These are phyloP conservation scores for Anolis carolinensis DNA, from an alignment of 2,113 vertebrate genomes.

Conservation along the genomic window DNA sequence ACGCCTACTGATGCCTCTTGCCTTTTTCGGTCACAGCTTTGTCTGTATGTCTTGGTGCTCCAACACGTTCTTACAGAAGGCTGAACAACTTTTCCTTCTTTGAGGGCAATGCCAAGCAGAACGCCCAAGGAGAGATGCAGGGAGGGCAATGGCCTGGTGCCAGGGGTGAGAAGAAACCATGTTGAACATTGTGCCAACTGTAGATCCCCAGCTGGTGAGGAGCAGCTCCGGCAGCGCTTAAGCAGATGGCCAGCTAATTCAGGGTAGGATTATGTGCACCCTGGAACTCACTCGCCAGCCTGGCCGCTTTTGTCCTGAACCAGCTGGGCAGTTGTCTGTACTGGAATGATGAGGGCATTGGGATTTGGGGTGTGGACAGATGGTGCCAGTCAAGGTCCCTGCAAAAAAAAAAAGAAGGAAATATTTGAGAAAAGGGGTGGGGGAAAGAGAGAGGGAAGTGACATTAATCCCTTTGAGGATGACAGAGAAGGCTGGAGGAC, in stretches of 20 bases:
- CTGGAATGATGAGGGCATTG: background rate
- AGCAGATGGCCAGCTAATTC: slow-evolving; percentile 30
- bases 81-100: background rate
- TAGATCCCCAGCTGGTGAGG: slow-evolving; percentile 9
- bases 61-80: background rate
- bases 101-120: background rate
- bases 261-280: background rate
- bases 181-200: slow-evolving; percentile 1
- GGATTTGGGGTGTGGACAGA: background rate
- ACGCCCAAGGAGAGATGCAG: slow-evolving; percentile 1
- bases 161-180: background rate
- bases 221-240: background rate
- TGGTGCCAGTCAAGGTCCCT: background rate
- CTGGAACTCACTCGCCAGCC: background rate
- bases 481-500: background rate
- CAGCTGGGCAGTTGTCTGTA: slow-evolving; percentile 13
- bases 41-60: background rate
- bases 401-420: too few relatives aligned
- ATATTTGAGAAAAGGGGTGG: background rate
- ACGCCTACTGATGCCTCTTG: background rate
- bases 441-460: background rate
- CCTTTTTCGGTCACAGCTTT: background rate
- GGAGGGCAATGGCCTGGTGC: background rate
- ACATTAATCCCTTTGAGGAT: background rate
- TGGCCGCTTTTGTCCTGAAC: background rate